Conservation (phyloP, 1,140 invertebrate species). For the Zelostemma sp. region DNA sequence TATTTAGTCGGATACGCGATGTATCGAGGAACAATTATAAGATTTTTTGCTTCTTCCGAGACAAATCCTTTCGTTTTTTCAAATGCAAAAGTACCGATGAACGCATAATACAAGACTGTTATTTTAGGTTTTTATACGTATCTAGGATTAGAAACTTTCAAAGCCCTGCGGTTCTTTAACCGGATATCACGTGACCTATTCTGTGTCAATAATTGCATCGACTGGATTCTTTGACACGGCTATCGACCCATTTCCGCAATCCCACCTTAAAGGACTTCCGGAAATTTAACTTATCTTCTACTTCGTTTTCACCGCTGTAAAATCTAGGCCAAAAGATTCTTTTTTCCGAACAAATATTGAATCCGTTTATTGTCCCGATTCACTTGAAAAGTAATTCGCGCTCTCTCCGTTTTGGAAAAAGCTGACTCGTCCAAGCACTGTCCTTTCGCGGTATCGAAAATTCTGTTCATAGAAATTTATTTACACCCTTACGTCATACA, state of each 20-base stretch:
- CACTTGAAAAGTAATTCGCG: too few species aligned
- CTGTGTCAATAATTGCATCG: slow-evolving; percentile 14
- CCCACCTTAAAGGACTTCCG: slow-evolving; percentile 12
- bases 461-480: slow-evolving; percentile 3
- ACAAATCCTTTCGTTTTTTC: not conserved
- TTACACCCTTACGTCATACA: not conserved
- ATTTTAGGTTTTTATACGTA: slow-evolving; percentile 29
- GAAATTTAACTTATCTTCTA: not conserved
- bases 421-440: too few species aligned
- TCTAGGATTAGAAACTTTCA: slow-evolving; percentile 47
- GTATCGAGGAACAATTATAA: slow-evolving; percentile 10
- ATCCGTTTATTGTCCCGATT: too few species aligned
- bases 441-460: not conserved
- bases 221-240: slow-evolving; percentile 21
- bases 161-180: slow-evolving; percentile 32
- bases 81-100: too few species aligned
- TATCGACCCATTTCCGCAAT: slow-evolving; percentile 36
- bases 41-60: not conserved
- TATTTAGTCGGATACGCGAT: slow-evolving; percentile 18
- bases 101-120: slow-evolving; percentile 22
- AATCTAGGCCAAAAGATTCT: too few species aligned
- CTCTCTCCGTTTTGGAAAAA: too few species aligned
- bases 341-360: too few species aligned
- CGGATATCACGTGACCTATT: slow-evolving; percentile 32
- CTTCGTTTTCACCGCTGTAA: too few species aligned